These are phyloP conservation scores for Cottoperca gobio DNA, from an alignment of 2,797 vertebrate genomes.

Conservation along the genomic window DNA sequence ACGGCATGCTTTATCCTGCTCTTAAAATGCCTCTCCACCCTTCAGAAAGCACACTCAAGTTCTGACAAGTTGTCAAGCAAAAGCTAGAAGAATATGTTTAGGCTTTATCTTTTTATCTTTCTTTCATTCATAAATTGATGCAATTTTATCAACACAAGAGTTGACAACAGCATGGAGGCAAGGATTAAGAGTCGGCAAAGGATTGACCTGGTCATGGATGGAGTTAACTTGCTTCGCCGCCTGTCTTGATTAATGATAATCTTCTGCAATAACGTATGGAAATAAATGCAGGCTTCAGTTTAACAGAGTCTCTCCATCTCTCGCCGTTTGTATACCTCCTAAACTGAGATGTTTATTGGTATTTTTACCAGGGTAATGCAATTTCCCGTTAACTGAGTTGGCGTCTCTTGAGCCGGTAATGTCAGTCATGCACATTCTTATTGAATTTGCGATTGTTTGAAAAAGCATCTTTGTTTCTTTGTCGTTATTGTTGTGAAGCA, in stretches of 20 bases:
- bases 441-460: constrained; percentile 54
- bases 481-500: neutral
- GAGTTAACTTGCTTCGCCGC: constrained; percentile 1
- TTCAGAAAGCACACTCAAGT: constrained; percentile 65
- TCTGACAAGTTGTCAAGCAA: constrained; percentile 64
- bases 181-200: neutral
- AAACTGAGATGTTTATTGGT: constrained; percentile 29
- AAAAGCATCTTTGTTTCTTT: constrained; percentile 42
- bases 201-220: constrained; percentile 8
- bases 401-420: constrained; percentile 51
- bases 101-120: constrained; percentile 25
- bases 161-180: neutral
- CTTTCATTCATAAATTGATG: constrained; percentile 18
- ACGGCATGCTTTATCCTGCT: constrained; percentile 63
- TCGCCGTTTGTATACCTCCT: constrained; percentile 19
- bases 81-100: constrained; percentile 47
- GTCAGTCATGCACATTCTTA: constrained; percentile 61
- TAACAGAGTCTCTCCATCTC: neutral
- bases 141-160: constrained; percentile 9
- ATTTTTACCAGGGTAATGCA: constrained; percentile 46
- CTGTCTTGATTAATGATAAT: constrained; percentile 19
- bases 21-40: constrained; percentile 60
- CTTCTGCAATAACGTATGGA: constrained; percentile 15
- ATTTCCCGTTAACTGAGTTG: constrained; percentile 58
- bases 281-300: constrained; percentile 11